These are phyloP conservation scores for Mesodorylaimus sp. DNA, from an alignment of 2,888 invertebrate genomes.

Conservation along the genomic window DNA sequence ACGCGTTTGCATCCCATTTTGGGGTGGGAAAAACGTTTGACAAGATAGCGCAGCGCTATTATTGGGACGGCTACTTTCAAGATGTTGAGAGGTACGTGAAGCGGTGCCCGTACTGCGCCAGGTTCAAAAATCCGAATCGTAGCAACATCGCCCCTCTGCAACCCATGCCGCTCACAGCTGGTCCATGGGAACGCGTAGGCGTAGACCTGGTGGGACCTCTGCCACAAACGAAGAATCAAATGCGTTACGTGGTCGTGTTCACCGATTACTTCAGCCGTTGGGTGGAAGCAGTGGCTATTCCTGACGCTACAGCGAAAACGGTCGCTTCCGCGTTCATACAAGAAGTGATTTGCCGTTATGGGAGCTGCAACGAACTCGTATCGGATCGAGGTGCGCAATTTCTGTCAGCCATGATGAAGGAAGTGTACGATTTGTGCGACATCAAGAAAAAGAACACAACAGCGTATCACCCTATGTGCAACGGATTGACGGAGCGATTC, in stretches of 20 bases:
- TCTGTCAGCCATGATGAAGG: neutral
- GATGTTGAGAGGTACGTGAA: neutral
- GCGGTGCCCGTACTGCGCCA: neutral
- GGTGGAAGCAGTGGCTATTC: neutral
- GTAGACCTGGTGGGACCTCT: neutral
- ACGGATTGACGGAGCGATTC: neutral
- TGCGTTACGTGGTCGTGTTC: neutral
- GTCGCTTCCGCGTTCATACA: neutral
- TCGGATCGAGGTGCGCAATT: neutral
- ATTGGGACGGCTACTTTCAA: neutral
- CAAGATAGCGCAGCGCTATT: neutral
- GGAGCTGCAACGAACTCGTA: neutral
- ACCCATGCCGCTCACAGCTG: neutral
- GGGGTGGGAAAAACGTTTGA: neutral
- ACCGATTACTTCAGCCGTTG: neutral
- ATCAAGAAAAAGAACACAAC: neutral
- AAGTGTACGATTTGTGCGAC: neutral
- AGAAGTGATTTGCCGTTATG: neutral
- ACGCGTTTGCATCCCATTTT: neutral
- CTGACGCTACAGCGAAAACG: neutral
- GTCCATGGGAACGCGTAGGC: neutral
- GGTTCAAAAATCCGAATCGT: neutral
- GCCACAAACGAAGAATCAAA: neutral
- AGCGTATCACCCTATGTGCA: neutral
- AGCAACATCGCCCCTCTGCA: neutral